A percentile compares a stretch with the other conserved stretches of the same genome.
phyloP scores from a whole-genome alignment of 2,888 invertebrate genomes.

The Spodoptera exigua region DNA sequence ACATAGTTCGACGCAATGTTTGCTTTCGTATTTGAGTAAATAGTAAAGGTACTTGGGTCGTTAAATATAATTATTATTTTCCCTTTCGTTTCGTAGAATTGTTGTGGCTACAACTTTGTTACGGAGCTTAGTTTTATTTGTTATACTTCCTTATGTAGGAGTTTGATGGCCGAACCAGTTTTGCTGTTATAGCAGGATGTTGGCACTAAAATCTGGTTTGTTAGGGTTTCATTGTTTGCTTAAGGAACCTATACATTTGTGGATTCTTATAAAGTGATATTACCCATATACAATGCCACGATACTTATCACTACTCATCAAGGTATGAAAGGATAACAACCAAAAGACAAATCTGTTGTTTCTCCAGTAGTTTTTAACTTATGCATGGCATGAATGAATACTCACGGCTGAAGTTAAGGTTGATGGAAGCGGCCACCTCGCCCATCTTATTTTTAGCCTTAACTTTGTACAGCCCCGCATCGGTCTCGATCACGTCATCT shows the following conservation, averaged over 20 bases:
- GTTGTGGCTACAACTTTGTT: background rate
- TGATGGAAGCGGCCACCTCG: slow-evolving; percentile 98
- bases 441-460: slow-evolving; percentile 99
- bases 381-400: slow-evolving; percentile 65
- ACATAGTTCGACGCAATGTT: slow-evolving; percentile 55
- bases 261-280: too few species aligned
- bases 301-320: background rate
- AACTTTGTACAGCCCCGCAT: slow-evolving; percentile 98
- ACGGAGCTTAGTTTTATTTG: background rate
- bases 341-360: too few species aligned
- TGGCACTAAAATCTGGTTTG: too few species aligned
- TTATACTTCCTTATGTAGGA: background rate
- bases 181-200: too few species aligned
- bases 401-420: slow-evolving; percentile 99
- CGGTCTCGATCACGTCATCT: slow-evolving; percentile 98
- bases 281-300: too few species aligned
- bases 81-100: background rate
- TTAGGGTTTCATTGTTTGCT: too few species aligned
- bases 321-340: background rate
- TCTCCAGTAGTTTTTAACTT: background rate
- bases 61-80: slow-evolving; percentile 11
- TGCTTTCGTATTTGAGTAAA: slow-evolving; percentile 31
- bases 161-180: background rate
- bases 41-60: too few species aligned
- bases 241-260: too few species aligned